These are phyloP conservation scores for Pitangus sulphuratus DNA, from an alignment of 2,797 vertebrate genomes.

Conservation along the genomic window DNA sequence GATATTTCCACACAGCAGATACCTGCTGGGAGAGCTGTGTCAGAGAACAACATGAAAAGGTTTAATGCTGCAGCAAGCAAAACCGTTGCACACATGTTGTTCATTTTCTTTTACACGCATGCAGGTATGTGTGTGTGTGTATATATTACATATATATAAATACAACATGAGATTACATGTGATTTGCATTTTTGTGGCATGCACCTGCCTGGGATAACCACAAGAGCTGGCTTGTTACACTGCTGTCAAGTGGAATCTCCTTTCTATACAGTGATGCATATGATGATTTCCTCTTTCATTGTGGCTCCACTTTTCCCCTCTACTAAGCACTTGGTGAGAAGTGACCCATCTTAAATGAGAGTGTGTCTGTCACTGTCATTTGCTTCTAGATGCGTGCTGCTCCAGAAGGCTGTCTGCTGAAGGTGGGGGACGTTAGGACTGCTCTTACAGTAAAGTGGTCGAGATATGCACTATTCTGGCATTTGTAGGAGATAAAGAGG, in stretches of 20 bases:
- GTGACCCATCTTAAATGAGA: neutral
- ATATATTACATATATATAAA: neutral
- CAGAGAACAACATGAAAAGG: accelerated
- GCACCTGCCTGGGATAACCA: neutral
- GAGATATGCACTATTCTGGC: neutral
- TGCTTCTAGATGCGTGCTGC: neutral
- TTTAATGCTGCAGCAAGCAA: neutral
- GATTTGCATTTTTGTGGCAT: neutral
- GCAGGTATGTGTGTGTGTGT: neutral
- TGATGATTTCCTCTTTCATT: neutral
- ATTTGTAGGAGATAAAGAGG: neutral
- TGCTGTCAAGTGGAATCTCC: neutral
- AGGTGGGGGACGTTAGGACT: neutral
- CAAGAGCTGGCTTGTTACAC: neutral
- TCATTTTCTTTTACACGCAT: neutral
- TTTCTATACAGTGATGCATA: accelerated
- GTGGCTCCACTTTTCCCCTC: neutral
- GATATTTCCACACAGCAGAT: neutral
- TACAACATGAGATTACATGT: neutral
- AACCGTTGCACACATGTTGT: neutral
- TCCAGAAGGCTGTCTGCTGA: neutral
- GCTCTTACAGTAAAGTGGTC: neutral
- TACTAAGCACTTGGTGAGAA: neutral
- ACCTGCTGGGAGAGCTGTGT: neutral
- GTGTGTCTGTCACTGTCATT: neutral